Conservation (phyloP, 2,888 invertebrate species). For the Drosophila kokeensis region DNA sequence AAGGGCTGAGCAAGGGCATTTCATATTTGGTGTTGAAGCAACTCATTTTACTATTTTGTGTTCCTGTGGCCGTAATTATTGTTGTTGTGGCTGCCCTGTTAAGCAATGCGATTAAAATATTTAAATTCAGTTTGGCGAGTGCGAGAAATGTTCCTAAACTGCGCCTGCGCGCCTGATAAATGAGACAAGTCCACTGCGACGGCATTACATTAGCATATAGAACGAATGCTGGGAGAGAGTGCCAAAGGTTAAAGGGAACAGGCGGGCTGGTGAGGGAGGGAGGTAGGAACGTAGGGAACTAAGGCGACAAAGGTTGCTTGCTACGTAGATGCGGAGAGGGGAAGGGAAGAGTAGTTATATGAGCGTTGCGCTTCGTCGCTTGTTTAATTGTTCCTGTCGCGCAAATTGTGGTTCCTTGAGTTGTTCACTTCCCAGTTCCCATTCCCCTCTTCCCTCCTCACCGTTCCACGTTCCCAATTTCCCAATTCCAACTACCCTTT, state of each 20-base stretch:
- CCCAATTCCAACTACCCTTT: background rate
- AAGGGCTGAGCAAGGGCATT: conserved; percentile 27
- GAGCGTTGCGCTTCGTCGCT: conserved; percentile 69
- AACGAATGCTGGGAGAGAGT: conserved; percentile 41
- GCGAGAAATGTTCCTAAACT: conserved; percentile 54
- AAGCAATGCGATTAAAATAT: conserved; percentile 77
- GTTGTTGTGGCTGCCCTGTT: conserved; percentile 33
- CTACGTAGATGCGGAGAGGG: background rate
- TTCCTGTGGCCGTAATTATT: conserved; percentile 24
- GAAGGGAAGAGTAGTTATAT: conserved; percentile 5
- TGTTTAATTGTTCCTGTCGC: conserved; percentile 77
- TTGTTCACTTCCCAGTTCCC: conserved; percentile 18
- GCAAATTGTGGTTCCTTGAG: conserved; percentile 65
- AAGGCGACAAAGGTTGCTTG: background rate
- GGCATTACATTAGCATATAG: conserved; percentile 62
- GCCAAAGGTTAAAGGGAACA: background rate
- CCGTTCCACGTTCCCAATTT: background rate
- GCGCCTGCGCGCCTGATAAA: conserved; percentile 76
- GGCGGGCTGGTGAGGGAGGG: background rate
- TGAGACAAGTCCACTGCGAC: conserved; percentile 68
- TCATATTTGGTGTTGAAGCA: conserved; percentile 6
- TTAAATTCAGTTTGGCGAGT: conserved; percentile 69
- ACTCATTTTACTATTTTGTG: conserved; percentile 12
- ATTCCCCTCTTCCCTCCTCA: too few species aligned
- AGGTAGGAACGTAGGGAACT: background rate